A percentile compares a stretch with the other conserved stretches of the same genome.
Conservation (phyloP, 2,888 invertebrate species). For the Pandemis heparana region DNA sequence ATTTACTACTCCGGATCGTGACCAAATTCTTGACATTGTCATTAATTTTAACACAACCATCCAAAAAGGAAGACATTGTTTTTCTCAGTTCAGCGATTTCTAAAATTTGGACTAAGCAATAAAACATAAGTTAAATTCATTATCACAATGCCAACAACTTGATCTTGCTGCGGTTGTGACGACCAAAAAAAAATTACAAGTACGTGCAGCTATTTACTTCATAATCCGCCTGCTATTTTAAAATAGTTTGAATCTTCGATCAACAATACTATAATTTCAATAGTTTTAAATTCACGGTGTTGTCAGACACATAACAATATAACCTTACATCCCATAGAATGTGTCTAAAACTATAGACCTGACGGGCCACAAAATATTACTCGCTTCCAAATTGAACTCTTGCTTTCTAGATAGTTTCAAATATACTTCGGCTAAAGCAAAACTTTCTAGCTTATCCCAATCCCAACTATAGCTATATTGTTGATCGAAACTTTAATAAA, state of each 20-base stretch:
- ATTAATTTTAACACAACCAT: not conserved
- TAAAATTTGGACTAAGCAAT: not conserved
- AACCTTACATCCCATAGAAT: no score
- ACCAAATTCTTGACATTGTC: not conserved
- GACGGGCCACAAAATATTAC: no score
- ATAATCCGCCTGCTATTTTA: not conserved
- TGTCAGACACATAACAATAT: no score
- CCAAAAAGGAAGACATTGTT: not conserved
- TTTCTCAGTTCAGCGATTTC: not conserved
- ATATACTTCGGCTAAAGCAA: no score
- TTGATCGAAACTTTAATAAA: not conserved
- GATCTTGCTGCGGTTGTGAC: not conserved
- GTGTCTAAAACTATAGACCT: no score
- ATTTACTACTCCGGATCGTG: not conserved
- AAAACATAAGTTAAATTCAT: not conserved
- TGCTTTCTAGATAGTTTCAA: not conserved
- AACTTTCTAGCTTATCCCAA: no score
- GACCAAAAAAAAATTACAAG: not conserved
- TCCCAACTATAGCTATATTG: not conserved
- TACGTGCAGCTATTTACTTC: conserved; percentile 1
- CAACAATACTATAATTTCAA: not conserved
- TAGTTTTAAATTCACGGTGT: no score
- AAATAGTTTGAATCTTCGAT: not conserved
- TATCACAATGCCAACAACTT: not conserved
- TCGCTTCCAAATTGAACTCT: not conserved